These are phyloP conservation scores for Antidorcas marsupialis DNA, from an alignment of 2,113 vertebrate genomes.

Conservation along the genomic window DNA sequence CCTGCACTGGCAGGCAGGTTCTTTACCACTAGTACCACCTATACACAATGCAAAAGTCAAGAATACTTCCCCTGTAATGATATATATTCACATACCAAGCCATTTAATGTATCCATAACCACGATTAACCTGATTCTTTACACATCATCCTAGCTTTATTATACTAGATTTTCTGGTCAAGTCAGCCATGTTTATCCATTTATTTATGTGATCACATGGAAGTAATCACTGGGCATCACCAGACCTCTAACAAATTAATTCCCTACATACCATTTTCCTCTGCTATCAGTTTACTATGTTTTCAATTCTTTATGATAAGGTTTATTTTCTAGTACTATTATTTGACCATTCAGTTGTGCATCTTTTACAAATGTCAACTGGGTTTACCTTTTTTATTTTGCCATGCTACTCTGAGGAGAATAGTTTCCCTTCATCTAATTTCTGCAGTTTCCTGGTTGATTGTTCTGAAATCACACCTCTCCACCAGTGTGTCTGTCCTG, in stretches of 20 bases:
- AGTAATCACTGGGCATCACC: neutral
- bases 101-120: neutral
- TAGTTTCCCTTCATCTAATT: neutral
- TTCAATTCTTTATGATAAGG: too few species aligned
- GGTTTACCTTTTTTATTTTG: neutral
- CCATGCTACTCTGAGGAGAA: neutral
- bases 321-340: neutral
- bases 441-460: neutral
- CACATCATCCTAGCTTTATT: neutral
- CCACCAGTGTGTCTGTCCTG: neutral
- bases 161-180: neutral
- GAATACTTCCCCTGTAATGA: neutral
- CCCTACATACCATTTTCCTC: neutral
- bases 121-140: neutral
- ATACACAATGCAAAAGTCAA: neutral
- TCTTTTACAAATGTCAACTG: neutral
- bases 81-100: too few species aligned
- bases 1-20: neutral
- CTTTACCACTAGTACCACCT: neutral
- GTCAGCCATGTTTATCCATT: neutral
- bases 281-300: neutral
- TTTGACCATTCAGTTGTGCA: neutral
- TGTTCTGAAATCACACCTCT: fast-evolving
- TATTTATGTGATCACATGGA: neutral
- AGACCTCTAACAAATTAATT: neutral